Evolutionary conservation across 1,140 invertebrate species (phyloP).

Genomic region (Rhysida immarginata): DNA sequence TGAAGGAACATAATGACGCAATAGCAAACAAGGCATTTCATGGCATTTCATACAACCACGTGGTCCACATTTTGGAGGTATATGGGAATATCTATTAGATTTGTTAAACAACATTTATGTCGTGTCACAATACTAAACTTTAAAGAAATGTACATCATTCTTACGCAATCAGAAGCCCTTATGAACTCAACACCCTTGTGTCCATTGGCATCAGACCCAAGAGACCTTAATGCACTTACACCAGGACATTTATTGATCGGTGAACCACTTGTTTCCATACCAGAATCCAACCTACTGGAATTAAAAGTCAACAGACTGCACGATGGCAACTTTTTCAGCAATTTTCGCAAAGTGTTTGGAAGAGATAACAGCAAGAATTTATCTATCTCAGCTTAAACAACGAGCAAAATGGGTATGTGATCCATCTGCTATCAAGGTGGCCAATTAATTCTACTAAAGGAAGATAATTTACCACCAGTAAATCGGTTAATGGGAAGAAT

Average conservation of each 20-base stretch:
- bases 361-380: conserved; percentile 11
- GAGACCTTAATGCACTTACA: conserved; percentile 19
- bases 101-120: conserved; percentile 21
- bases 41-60: conserved; percentile 29
- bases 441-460: neutral
- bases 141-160: conserved; percentile 10
- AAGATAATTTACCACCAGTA: neutral
- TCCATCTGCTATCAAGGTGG: neutral
- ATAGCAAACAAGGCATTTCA: conserved; percentile 15
- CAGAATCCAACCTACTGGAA: neutral
- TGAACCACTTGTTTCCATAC: conserved; percentile 1
- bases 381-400: conserved; percentile 4
- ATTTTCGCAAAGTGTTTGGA: conserved; percentile 14
- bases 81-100: conserved; percentile 25
- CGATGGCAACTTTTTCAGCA: neutral
- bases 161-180: conserved; percentile 17
- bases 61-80: conserved; percentile 26
- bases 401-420: neutral
- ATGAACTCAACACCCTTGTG: conserved; percentile 24
- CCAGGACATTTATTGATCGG: conserved; percentile 20
- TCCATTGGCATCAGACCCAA: conserved; percentile 18
- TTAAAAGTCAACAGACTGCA: neutral
- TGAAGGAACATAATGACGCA: neutral
- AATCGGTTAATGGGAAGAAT: no score
- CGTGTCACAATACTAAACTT: neutral